phyloP scores from a whole-genome alignment of 1,140 invertebrate species.

The Drosophila busckii region DNA sequence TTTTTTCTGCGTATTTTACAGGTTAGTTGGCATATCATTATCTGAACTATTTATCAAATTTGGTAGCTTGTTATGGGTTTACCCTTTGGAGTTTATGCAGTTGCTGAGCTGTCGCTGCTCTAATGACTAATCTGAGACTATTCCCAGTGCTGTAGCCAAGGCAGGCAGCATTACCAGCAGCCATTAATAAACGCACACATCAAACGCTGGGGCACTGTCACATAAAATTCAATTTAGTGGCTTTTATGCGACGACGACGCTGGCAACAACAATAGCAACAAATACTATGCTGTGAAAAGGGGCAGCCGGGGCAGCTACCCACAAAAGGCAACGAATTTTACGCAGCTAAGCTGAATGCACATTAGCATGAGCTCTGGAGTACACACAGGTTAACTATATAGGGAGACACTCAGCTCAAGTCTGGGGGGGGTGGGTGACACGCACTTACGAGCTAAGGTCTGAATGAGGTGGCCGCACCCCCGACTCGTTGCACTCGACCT shows the following conservation, averaged over 20 bases:
- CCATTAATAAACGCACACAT: constrained; percentile 73
- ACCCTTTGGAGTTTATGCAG: too few species aligned
- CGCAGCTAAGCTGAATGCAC: constrained; percentile 57
- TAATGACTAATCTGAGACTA: constrained; percentile 6
- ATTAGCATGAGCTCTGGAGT: constrained; percentile 51
- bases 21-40: too few species aligned
- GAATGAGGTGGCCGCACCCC: background rate
- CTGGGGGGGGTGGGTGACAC: constrained; percentile 24
- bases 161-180: too few species aligned
- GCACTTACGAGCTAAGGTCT: constrained; percentile 31
- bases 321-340: constrained; percentile 26
- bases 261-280: constrained; percentile 8
- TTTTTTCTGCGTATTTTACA: too few species aligned
- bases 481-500: constrained; percentile 54
- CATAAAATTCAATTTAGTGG: constrained; percentile 74
- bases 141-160: too few species aligned
- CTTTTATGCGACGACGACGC: constrained; percentile 30
- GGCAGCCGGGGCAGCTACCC: constrained; percentile 49
- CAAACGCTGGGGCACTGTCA: constrained; percentile 64
- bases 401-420: constrained; percentile 1
- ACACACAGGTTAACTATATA: constrained; percentile 22
- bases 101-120: too few species aligned
- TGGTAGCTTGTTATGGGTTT: too few species aligned
- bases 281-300: constrained; percentile 11
- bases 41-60: too few species aligned